Conservation (phyloP, 2,797 vertebrate genomes). For the Peromyscus eremicus region DNA sequence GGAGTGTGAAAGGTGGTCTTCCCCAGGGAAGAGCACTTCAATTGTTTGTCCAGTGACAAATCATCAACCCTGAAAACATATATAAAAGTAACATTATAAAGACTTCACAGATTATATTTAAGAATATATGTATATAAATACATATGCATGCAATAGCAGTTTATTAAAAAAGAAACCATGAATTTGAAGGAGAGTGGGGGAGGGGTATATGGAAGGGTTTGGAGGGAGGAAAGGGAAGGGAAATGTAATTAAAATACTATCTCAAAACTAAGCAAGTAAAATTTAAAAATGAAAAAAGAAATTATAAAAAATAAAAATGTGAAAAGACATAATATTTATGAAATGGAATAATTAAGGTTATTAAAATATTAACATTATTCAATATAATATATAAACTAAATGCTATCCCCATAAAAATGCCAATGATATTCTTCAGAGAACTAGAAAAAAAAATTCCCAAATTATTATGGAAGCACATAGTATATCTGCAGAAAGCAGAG, state of each 20-base stretch:
- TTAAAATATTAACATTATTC: not conserved
- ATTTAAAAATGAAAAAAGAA: not conserved
- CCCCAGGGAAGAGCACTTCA: too few relatives aligned
- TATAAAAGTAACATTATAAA: too few relatives aligned
- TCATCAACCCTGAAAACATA: too few relatives aligned
- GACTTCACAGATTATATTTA: too few relatives aligned
- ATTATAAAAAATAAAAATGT: not conserved
- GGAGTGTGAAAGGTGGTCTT: too few relatives aligned
- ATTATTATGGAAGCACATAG: not conserved
- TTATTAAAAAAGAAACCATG: too few relatives aligned
- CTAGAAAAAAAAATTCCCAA: not conserved
- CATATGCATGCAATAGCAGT: too few relatives aligned
- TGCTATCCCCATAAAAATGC: not conserved
- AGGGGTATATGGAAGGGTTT: too few relatives aligned
- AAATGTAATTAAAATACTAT: not conserved
- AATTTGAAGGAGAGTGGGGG: too few relatives aligned
- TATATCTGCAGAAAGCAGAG: not conserved
- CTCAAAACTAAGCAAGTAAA: not conserved
- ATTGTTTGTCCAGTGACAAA: too few relatives aligned
- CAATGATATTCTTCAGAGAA: not conserved
- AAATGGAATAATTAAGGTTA: not conserved
- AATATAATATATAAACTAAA: not conserved
- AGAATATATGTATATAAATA: too few relatives aligned
- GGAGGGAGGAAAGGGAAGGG: not conserved
- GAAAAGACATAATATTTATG: not conserved